phyloP scores from a whole-genome alignment of 1,140 invertebrate species.

The Helicoverpa zea region DNA sequence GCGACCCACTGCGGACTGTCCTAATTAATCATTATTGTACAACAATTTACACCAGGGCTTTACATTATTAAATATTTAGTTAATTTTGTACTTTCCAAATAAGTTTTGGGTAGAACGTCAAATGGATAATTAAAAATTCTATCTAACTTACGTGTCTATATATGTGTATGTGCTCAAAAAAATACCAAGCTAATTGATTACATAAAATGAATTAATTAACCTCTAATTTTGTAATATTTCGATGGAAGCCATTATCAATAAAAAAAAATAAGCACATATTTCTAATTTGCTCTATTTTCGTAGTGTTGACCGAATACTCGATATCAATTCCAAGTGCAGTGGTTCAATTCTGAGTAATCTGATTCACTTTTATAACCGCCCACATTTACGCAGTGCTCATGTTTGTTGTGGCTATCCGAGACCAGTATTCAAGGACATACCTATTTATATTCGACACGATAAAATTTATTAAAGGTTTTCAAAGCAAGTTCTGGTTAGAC shows the following conservation, averaged over 20 bases:
- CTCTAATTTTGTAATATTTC: too few relatives aligned
- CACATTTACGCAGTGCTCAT: slow-evolving; percentile 14
- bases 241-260: too few relatives aligned
- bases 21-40: background rate
- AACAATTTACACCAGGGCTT: background rate
- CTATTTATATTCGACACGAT: background rate
- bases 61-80: background rate
- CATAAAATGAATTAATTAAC: too few relatives aligned
- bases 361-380: slow-evolving; percentile 18
- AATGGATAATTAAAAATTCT: too few relatives aligned
- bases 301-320: background rate
- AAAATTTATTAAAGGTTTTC: background rate
- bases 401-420: slow-evolving; percentile 20
- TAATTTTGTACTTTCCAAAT: too few relatives aligned
- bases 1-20: background rate
- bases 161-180: too few relatives aligned
- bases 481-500: too few relatives aligned
- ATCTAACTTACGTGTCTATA: too few relatives aligned
- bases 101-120: too few relatives aligned
- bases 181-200: too few relatives aligned
- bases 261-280: too few relatives aligned
- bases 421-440: slow-evolving; percentile 1
- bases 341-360: slow-evolving; percentile 23
- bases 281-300: too few relatives aligned
- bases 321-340: slow-evolving; percentile 11